A percentile compares a stretch with the other conserved stretches of the same genome.
phyloP scores from a whole-genome alignment of 2,113 vertebrate species.

The Meleagris gallopavo region DNA sequence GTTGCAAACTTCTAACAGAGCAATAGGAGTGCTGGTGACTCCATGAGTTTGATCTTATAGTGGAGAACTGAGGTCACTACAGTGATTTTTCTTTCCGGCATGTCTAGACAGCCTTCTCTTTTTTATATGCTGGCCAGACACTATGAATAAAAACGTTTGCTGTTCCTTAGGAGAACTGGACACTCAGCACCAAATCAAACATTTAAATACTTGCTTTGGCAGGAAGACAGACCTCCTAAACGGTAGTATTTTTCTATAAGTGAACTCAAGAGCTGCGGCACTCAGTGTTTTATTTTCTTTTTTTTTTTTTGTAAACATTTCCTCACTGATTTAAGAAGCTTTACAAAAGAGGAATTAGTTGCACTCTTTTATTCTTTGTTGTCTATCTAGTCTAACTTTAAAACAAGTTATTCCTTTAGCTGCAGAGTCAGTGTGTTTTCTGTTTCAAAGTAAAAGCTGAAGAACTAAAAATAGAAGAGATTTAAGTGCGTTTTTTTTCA shows the following conservation, averaged over 20 bases:
- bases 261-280: background rate
- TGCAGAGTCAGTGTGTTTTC: background rate
- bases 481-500: conserved; percentile 36
- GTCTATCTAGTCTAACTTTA: background rate
- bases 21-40: background rate
- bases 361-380: background rate
- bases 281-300: background rate
- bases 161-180: conserved; percentile 47
- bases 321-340: background rate
- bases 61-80: conserved; percentile 32
- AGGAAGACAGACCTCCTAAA: background rate
- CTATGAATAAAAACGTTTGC: background rate
- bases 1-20: background rate
- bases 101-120: conserved; percentile 69
- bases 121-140: conserved; percentile 57
- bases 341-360: background rate
- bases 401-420: background rate
- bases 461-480: conserved; percentile 7
- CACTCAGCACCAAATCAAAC: conserved; percentile 53
- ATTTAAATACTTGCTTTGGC: conserved; percentile 56
- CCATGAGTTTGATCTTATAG: conserved; percentile 17
- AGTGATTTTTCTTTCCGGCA: conserved; percentile 34
- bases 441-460: conserved; percentile 1
- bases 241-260: conserved; percentile 20
- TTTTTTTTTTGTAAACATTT: background rate